Conservation (phyloP, 2,888 invertebrate genomes). For the Ectemnius lituratus region DNA sequence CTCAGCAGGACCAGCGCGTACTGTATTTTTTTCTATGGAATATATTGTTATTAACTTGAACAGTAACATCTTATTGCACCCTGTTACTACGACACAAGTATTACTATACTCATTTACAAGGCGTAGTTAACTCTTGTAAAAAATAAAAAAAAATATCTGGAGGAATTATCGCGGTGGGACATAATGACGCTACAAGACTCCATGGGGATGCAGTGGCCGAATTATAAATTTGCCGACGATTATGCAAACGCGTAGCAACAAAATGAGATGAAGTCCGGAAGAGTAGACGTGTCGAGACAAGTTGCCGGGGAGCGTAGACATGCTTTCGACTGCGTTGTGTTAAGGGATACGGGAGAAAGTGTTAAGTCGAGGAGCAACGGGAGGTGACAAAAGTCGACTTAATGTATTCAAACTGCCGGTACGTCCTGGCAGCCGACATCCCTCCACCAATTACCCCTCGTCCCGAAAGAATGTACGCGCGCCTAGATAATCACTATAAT, state of each 20-base stretch:
- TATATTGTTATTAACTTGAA: too few species aligned
- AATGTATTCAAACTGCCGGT: slow-evolving; percentile 63
- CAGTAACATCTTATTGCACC: too few species aligned
- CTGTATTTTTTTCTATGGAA: too few species aligned
- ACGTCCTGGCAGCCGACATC: slow-evolving; percentile 26
- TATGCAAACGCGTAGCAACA: slow-evolving; percentile 27
- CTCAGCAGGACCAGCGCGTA: too few species aligned
- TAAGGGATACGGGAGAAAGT: slow-evolving; percentile 5
- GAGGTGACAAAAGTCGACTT: slow-evolving; percentile 62
- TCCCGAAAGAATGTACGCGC: slow-evolving; percentile 45
- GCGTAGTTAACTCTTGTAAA: too few species aligned
- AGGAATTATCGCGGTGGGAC: too few species aligned
- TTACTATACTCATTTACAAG: too few species aligned
- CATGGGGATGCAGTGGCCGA: too few species aligned
- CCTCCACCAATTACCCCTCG: slow-evolving; percentile 46
- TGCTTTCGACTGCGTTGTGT: not conserved
- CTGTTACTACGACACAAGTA: too few species aligned
- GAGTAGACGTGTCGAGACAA: slow-evolving; percentile 15
- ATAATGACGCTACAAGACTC: too few species aligned
- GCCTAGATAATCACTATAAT: slow-evolving; percentile 69
- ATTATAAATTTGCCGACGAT: slow-evolving; percentile 40
- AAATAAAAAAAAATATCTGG: too few species aligned
- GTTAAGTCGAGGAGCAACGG: slow-evolving; percentile 11
- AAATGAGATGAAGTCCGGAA: slow-evolving; percentile 16
- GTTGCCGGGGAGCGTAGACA: not conserved